Evolutionary conservation across 2,888 invertebrate genomes (phyloP), one percentile per base, ranked within the genome.

Genomic region (Epirrita christyi): DNA sequence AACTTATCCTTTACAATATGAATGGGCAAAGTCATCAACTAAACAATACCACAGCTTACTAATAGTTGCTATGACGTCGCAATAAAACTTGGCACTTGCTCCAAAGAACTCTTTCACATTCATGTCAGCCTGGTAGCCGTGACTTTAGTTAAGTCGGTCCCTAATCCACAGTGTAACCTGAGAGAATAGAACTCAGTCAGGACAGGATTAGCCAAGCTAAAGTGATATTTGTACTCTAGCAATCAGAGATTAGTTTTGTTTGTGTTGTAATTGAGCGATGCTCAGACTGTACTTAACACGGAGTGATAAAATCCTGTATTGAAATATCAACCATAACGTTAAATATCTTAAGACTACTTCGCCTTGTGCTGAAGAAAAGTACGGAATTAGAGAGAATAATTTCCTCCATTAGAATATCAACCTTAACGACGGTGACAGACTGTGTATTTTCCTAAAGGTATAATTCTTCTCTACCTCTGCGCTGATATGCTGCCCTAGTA

Each of bases 101-200:
- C 37, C 11, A 15, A 13, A 46, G 37, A 55, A 44, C 58, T 55
- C 55, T 41, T 45, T 45, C 29, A n/a, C 34, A 32, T 53, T 68
- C 48, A 59, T 66, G 68, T 49, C 38, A 14, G 40, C 73, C 73
- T 72, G 57, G 73, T 72, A 71, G 28, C 49, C 36, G 46, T 44
- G 69, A 68, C 66, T 75, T 66, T 62, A 60, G 63, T 67, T 65
- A 72, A 72, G 68, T 67, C 72, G 65, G 62, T 48, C 43, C 54
- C 49, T 62, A 62, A 63, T 65, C 62, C 63, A 59, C 46, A 49
- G 28, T 32, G 55, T 37, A 59, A 62, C 52, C 54, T 42, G 45
- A 36, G 50, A 42, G 34, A 32, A 43, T 11, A 14, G 32, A 51
- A 42, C 29, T 46, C 9, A 13, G 36, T 40, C 36, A 45, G 14